Evolutionary conservation across 2,888 invertebrate species (phyloP).

Genomic region (Spatulosminthurus flaviceps): DNA sequence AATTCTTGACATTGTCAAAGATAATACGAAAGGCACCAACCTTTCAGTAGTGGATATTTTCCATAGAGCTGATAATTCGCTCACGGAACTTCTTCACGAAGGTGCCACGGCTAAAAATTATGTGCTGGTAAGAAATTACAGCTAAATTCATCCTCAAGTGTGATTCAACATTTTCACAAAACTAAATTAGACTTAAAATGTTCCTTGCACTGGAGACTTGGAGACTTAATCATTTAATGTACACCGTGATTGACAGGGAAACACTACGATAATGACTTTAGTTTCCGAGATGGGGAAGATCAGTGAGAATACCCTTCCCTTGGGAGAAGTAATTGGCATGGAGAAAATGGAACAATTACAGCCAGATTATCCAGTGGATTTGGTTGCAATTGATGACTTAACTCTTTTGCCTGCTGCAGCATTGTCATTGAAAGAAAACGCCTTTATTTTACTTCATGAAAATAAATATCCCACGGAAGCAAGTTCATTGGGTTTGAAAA

Average conservation of each 20-base stretch:
- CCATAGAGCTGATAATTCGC: background rate
- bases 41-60: background rate
- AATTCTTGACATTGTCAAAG: background rate
- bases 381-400: slow-evolving; percentile 34
- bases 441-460: slow-evolving; percentile 23
- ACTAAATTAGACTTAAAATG: too few species aligned
- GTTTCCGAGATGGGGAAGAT: slow-evolving; percentile 25
- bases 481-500: background rate
- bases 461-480: background rate
- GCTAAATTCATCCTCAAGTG: too few species aligned
- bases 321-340: slow-evolving; percentile 32
- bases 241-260: background rate
- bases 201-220: too few species aligned
- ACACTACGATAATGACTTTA: slow-evolving; percentile 24
- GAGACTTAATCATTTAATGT: too few species aligned
- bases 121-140: slow-evolving; percentile 19
- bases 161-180: too few species aligned
- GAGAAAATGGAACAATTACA: slow-evolving; percentile 31
- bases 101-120: background rate
- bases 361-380: slow-evolving; percentile 24
- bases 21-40: background rate
- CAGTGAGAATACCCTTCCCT: slow-evolving; percentile 10
- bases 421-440: slow-evolving; percentile 23
- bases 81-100: background rate
- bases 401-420: slow-evolving; percentile 18